A percentile compares a stretch with the other conserved stretches of the same genome.
These are phyloP conservation scores for Epinephelus fuscoguttatus DNA, from an alignment of 2,113 vertebrate species.

Conservation along the genomic window DNA sequence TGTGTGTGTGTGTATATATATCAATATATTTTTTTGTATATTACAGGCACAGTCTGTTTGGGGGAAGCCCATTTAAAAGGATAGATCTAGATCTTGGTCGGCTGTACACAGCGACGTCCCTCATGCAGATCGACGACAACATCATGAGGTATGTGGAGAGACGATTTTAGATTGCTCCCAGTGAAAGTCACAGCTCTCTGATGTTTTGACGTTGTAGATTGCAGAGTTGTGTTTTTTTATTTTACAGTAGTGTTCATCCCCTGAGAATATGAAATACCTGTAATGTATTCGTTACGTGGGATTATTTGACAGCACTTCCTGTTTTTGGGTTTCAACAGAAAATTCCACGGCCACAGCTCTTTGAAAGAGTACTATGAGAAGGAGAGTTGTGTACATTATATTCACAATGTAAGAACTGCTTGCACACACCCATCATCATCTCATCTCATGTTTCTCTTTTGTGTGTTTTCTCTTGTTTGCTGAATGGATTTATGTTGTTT, in stretches of 20 bases:
- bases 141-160: constrained; percentile 91
- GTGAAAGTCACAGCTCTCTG: not conserved
- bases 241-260: not conserved
- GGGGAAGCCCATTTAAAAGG: constrained; percentile 85
- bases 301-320: not conserved
- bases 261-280: not conserved
- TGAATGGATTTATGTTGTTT: not conserved
- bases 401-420: constrained; percentile 90
- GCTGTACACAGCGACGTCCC: constrained; percentile 95
- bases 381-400: constrained; percentile 96
- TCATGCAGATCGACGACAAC: constrained; percentile 98
- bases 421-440: not conserved
- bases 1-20: not conserved
- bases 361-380: constrained; percentile 98
- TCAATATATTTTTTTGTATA: not conserved
- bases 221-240: not conserved
- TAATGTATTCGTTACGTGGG: not conserved
- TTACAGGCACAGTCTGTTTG: constrained; percentile 91
- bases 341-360: constrained; percentile 95
- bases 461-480: constrained; percentile 7
- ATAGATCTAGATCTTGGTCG: constrained; percentile 90
- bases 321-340: constrained; percentile 83
- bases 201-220: not conserved
- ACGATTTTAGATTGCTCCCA: not conserved
- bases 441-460: not conserved